A percentile compares a stretch with the other conserved stretches of the same genome.
These are phyloP conservation scores for Perognathus longimembris DNA, from an alignment of 2,113 vertebrate species.

Conservation along the genomic window DNA sequence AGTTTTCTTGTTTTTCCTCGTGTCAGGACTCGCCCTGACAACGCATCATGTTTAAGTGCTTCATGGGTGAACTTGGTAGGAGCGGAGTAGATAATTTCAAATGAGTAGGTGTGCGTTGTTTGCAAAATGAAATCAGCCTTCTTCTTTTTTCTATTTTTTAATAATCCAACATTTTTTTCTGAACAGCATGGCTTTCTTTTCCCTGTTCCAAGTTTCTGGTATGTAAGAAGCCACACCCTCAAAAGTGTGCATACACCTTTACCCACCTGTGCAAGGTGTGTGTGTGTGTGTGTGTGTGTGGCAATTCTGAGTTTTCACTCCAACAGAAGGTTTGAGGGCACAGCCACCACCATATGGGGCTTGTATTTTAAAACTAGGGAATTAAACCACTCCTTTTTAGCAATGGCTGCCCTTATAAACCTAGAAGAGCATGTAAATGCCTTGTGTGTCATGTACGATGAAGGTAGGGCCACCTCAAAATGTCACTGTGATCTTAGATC, in stretches of 20 bases:
- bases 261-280: neutral
- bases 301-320: too few relatives aligned
- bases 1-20: neutral
- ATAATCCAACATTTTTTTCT: neutral
- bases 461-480: neutral
- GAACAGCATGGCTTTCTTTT: neutral
- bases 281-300: too few relatives aligned
- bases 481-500: neutral
- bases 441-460: neutral
- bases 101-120: neutral
- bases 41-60: neutral
- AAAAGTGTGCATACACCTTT: neutral
- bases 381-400: neutral
- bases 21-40: neutral
- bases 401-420: too few relatives aligned
- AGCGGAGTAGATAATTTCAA: neutral
- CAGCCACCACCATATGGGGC: accelerated
- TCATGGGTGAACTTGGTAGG: neutral
- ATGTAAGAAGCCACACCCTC: neutral
- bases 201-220: neutral
- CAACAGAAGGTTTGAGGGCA: neutral
- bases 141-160: neutral
- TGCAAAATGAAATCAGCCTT: neutral
- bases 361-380: neutral
- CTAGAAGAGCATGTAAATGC: neutral